Percentiles rank a stretch among this genome's conserved stretches.
phyloP scores from a whole-genome alignment of 1,140 invertebrate genomes.

The Sogatella furcifera region DNA sequence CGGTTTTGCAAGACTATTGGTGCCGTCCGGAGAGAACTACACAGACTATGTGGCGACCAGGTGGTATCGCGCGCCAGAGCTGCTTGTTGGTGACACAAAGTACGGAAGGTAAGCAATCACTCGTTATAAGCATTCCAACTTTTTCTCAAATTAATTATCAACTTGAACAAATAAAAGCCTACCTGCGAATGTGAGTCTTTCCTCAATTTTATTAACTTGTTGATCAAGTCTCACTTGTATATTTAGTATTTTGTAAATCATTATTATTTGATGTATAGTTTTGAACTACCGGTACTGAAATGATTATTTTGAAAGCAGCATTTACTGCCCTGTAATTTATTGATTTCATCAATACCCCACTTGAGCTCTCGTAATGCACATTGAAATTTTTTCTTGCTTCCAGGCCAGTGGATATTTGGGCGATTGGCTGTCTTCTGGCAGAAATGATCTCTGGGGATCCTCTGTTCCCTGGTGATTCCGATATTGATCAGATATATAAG shows the following conservation, averaged over 20 bases:
- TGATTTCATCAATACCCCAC: not conserved
- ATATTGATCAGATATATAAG: slow-evolving; percentile 81
- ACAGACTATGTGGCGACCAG: slow-evolving; percentile 75
- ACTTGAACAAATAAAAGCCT: not conserved
- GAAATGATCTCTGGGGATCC: slow-evolving; percentile 79
- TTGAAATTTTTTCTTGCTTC: not conserved
- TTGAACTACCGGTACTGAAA: too few relatives aligned
- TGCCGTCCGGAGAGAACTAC: slow-evolving; percentile 53
- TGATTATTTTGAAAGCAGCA: too few relatives aligned
- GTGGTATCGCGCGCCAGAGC: slow-evolving; percentile 80
- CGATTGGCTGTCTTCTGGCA: slow-evolving; percentile 72
- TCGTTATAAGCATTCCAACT: not conserved
- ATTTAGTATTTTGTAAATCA: too few relatives aligned
- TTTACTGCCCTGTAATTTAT: too few relatives aligned
- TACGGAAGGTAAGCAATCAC: slow-evolving; percentile 34
- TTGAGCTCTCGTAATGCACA: too few relatives aligned
- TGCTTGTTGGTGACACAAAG: slow-evolving; percentile 62
- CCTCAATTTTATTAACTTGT: too few relatives aligned
- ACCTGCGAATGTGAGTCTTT: not conserved
- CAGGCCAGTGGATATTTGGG: slow-evolving; percentile 81
- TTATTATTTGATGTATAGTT: too few relatives aligned
- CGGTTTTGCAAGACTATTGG: slow-evolving; percentile 65
- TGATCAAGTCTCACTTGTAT: too few relatives aligned
- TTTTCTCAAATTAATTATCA: too few relatives aligned
- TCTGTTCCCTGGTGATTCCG: slow-evolving; percentile 79